These are phyloP conservation scores for Cydia amplana DNA, from an alignment of 1,140 invertebrate genomes.

Conservation along the genomic window DNA sequence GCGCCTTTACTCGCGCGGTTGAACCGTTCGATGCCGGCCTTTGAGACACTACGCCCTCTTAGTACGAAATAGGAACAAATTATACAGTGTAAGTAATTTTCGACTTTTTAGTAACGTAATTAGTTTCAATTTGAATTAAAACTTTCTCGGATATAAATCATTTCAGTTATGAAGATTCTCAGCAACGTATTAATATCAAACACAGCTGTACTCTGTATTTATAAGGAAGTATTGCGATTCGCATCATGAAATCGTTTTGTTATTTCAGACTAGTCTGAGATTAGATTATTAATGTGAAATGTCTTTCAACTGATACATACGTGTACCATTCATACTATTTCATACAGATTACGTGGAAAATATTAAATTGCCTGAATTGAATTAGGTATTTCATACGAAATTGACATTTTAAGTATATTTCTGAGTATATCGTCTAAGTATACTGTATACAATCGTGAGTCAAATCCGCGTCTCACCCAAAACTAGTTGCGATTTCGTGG, in stretches of 20 bases:
- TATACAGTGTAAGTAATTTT: neutral
- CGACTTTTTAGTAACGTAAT: neutral
- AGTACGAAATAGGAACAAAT: neutral
- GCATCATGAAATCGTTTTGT: conserved; percentile 14
- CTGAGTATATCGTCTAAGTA: too few species aligned
- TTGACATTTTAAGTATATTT: too few species aligned
- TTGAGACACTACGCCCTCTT: neutral
- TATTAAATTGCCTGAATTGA: too few species aligned
- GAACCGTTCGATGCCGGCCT: neutral
- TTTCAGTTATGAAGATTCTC: conserved; percentile 8
- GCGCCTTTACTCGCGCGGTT: conserved; percentile 15
- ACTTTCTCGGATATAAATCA: neutral
- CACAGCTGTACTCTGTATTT: conserved; percentile 18
- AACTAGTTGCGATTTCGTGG: too few species aligned
- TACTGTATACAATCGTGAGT: too few species aligned
- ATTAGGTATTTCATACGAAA: too few species aligned
- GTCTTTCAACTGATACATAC: neutral
- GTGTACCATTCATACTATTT: too few species aligned
- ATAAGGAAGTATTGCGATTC: conserved; percentile 20
- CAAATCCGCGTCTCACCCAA: too few species aligned
- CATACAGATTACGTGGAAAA: too few species aligned
- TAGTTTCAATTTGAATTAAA: neutral
- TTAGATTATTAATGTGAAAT: neutral
- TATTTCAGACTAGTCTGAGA: conserved; percentile 40
- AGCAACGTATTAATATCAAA: conserved; percentile 22